A percentile compares a stretch with the other conserved stretches of the same genome.
phyloP scores from a whole-genome alignment of 1,140 invertebrate genomes.

The silkworm (Bombyx mori) region DNA sequence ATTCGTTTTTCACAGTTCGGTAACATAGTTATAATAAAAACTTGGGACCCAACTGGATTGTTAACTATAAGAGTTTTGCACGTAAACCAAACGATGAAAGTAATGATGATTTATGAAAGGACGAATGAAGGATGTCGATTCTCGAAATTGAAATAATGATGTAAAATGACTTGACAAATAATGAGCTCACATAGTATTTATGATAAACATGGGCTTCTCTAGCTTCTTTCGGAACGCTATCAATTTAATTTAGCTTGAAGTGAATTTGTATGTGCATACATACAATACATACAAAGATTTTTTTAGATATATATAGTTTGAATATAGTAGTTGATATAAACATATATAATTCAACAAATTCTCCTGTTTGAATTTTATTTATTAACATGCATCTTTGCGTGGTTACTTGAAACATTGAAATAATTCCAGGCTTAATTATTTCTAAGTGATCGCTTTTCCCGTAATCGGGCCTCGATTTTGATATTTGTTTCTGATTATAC shows the following conservation, averaged over 20 bases:
- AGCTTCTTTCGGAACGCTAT: constrained; percentile 30
- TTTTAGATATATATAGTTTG: constrained; percentile 30
- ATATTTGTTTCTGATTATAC: constrained; percentile 24
- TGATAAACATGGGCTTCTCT: constrained; percentile 16
- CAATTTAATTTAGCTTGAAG: constrained; percentile 41
- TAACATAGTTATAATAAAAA: constrained; percentile 33
- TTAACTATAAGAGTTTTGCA: no score
- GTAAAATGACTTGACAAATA: not conserved
- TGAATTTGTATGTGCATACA: constrained; percentile 47
- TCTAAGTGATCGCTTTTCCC: constrained; percentile 39
- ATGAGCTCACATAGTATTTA: constrained; percentile 1
- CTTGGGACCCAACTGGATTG: constrained; percentile 35
- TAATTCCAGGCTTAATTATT: constrained; percentile 33
- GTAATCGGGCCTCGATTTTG: constrained; percentile 39
- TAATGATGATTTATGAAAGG: not conserved
- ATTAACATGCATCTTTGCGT: constrained; percentile 9
- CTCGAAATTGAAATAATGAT: no score
- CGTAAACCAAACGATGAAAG: not conserved
- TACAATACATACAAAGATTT: constrained; percentile 24
- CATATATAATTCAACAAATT: not conserved
- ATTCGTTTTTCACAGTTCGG: constrained; percentile 23
- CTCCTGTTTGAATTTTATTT: not conserved
- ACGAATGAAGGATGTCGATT: not conserved
- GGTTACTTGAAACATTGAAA: constrained; percentile 33
- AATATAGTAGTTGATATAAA: constrained; percentile 8